These are phyloP conservation scores for Cettia cetti DNA, from an alignment of 2,113 vertebrate genomes.

Conservation along the genomic window DNA sequence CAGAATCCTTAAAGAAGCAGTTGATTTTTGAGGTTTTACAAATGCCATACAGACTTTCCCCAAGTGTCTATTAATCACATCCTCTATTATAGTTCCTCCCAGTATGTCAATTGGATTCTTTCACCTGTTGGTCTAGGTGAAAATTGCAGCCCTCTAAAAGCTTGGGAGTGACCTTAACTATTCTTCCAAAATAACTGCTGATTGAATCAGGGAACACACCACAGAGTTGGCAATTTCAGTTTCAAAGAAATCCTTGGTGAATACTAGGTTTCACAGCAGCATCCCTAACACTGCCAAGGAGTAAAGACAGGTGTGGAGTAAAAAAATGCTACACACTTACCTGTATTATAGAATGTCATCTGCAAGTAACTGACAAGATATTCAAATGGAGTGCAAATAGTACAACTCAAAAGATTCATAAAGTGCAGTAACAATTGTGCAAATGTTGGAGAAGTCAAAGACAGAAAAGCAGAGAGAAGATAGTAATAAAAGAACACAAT, in stretches of 20 bases:
- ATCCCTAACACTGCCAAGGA: not conserved
- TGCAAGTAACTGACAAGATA: not conserved
- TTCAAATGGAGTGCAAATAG: not conserved
- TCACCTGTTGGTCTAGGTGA: not conserved
- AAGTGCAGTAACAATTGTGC: not conserved
- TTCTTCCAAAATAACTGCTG: not conserved
- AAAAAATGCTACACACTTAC: not conserved
- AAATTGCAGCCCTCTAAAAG: not conserved
- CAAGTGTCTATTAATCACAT: not conserved
- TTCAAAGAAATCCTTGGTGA: not conserved
- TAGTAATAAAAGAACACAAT: not conserved
- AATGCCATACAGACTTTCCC: not conserved
- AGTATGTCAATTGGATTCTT: not conserved
- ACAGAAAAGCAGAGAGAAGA: not conserved
- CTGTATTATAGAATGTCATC: not conserved
- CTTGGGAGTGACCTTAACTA: not conserved
- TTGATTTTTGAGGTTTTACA: not conserved
- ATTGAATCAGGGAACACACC: not conserved
- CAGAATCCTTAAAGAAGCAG: not conserved
- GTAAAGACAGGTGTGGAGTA: not conserved
- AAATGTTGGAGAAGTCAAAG: not conserved
- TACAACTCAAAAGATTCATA: not conserved
- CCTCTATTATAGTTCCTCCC: not conserved
- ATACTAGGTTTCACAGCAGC: not conserved
- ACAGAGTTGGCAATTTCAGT: not conserved